Evolutionary conservation across 2,888 invertebrate species (phyloP).

Genomic region (Agrenia bidenticulata): DNA sequence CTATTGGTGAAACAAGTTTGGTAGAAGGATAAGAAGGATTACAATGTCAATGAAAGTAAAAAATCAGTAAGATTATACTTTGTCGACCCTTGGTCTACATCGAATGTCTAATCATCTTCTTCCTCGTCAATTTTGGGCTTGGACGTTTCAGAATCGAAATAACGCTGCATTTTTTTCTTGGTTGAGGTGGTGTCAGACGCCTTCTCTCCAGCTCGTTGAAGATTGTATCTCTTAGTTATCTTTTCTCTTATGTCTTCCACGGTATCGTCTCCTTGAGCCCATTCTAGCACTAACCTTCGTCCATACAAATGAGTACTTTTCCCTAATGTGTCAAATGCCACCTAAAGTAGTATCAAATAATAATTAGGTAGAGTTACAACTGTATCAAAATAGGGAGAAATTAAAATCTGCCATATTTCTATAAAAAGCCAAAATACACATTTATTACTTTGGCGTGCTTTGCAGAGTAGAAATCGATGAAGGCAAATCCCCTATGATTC

Average conservation of each 20-base stretch:
- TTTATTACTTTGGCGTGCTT: constrained; percentile 83
- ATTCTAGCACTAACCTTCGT: constrained; percentile 88
- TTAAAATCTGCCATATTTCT: not conserved
- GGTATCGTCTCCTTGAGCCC: constrained; percentile 78
- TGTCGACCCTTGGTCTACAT: no score
- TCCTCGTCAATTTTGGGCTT: constrained; percentile 27
- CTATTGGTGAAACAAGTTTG: no score
- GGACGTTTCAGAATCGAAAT: constrained; percentile 28
- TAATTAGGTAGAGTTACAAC: not conserved
- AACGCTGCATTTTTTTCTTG: constrained; percentile 39
- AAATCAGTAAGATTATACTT: no score
- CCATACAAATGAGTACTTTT: constrained; percentile 98
- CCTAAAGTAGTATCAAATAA: constrained; percentile 59
- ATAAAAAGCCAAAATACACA: not conserved
- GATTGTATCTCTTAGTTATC: constrained; percentile 65
- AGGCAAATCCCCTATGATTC: constrained; percentile 92
- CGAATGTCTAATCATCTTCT: constrained; percentile 35
- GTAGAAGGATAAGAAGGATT: no score
- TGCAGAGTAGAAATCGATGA: constrained; percentile 86
- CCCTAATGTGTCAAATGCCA: constrained; percentile 87
- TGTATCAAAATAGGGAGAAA: no score
- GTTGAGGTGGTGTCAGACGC: constrained; percentile 26
- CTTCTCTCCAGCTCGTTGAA: constrained; percentile 3
- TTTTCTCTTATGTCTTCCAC: constrained; percentile 80
- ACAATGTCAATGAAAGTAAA: no score